phyloP scores from a whole-genome alignment of 2,113 vertebrate species.

The Saimiri boliviensis region DNA sequence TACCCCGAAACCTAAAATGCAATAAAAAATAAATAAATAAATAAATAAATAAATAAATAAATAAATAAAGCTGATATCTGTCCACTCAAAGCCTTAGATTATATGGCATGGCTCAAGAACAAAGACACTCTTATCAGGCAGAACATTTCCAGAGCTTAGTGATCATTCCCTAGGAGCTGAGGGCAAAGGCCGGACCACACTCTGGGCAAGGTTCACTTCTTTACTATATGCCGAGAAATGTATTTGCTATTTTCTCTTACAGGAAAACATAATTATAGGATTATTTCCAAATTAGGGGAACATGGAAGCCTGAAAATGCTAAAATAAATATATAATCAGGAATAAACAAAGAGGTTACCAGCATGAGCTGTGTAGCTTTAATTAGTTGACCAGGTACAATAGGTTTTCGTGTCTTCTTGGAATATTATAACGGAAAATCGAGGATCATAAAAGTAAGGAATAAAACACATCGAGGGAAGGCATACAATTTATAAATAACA shows the following conservation, averaged over 20 bases:
- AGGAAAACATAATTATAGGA: not conserved
- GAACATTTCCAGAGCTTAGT: not conserved
- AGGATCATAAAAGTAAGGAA: not conserved
- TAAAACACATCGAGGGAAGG: not conserved
- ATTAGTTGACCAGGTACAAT: not conserved
- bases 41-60: too few species aligned
- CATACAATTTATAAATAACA: not conserved
- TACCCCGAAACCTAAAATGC: too few species aligned
- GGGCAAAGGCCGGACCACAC: not conserved
- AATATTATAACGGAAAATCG: not conserved
- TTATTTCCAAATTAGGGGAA: not conserved
- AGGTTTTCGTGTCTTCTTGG: not conserved
- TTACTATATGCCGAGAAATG: not conserved
- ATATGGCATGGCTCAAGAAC: not conserved
- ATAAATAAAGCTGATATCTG: not conserved
- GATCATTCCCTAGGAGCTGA: not conserved
- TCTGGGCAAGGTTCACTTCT: not conserved
- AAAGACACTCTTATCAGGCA: not conserved
- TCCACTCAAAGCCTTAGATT: not conserved
- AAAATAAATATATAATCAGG: not conserved
- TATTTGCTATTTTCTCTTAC: not conserved
- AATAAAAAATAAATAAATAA: too few species aligned
- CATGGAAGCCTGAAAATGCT: not conserved
- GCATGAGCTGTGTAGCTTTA: not conserved
- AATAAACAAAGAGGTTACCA: not conserved